Percentiles rank a stretch among this genome's conserved stretches.
Evolutionary conservation across 2,888 invertebrate genomes (phyloP).

Genomic region (Agrotis segetum): DNA sequence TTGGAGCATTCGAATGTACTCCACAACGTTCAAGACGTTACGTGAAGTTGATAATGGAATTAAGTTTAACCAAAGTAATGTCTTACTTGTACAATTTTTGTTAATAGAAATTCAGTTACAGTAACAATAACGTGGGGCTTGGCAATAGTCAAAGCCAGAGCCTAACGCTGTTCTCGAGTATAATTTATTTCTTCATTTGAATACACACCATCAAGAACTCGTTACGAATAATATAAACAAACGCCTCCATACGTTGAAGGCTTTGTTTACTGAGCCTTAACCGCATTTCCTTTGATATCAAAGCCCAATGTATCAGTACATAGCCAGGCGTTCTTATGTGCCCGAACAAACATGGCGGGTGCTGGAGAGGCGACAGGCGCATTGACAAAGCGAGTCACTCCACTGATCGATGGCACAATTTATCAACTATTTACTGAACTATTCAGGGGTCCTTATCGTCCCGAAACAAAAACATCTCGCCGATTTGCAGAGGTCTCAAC

Average conservation of each 20-base stretch:
- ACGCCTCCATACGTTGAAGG: slow-evolving; percentile 50
- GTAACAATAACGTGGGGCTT: slow-evolving; percentile 8
- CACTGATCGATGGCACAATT: slow-evolving; percentile 66
- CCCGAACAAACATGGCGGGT: slow-evolving; percentile 43
- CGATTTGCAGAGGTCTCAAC: slow-evolving; percentile 78
- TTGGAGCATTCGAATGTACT: slow-evolving; percentile 23
- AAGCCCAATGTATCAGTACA: slow-evolving; percentile 47
- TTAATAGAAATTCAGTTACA: not conserved
- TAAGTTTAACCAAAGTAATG: slow-evolving; percentile 1
- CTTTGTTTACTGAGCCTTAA: slow-evolving; percentile 62
- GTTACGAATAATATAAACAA: slow-evolving; percentile 61
- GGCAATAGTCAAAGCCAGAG: slow-evolving; percentile 26
- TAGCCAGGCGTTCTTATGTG: slow-evolving; percentile 38
- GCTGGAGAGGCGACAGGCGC: slow-evolving; percentile 47
- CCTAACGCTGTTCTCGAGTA: slow-evolving; percentile 29
- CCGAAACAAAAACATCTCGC: slow-evolving; percentile 83
- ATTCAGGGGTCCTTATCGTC: slow-evolving; percentile 68
- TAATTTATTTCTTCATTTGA: slow-evolving; percentile 60
- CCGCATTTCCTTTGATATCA: slow-evolving; percentile 61
- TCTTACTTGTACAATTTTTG: not conserved
- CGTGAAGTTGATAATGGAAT: slow-evolving; percentile 14
- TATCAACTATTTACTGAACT: slow-evolving; percentile 70
- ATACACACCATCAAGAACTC: slow-evolving; percentile 65
- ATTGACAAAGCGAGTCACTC: slow-evolving; percentile 59
- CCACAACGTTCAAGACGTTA: slow-evolving; percentile 1